These are phyloP conservation scores for Onthophagus sagittarius DNA, from an alignment of 2,888 invertebrate species.

Conservation along the genomic window DNA sequence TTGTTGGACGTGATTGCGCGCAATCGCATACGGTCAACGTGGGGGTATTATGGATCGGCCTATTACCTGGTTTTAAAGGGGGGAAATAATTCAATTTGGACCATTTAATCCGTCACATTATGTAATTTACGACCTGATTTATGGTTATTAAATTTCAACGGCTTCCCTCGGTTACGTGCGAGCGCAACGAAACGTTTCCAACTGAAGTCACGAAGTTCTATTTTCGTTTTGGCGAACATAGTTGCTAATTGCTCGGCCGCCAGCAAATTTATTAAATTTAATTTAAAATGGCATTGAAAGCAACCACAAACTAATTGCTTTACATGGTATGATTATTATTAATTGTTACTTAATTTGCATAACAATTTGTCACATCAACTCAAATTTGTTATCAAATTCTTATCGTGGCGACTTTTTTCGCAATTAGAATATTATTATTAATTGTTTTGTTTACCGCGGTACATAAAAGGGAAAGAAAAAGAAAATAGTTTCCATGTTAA, in stretches of 20 bases:
- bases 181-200: not conserved
- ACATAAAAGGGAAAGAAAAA: not conserved
- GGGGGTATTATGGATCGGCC: constrained; percentile 20
- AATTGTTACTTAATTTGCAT: not conserved
- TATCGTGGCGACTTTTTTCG: not conserved
- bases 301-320: not conserved
- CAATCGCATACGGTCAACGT: not conserved
- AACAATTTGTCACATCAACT: not conserved
- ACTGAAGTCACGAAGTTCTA: not conserved
- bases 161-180: not conserved
- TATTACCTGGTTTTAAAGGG: constrained; percentile 36
- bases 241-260: not conserved
- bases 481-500: not conserved
- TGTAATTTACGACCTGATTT: constrained; percentile 31
- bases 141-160: constrained; percentile 23
- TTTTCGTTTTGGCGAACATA: not conserved
- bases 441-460: not conserved
- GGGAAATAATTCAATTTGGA: constrained; percentile 40
- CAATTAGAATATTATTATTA: not conserved
- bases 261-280: not conserved
- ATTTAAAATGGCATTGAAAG: not conserved
- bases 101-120: constrained; percentile 35
- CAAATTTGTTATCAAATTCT: not conserved
- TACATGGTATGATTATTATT: not conserved
- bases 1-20: not conserved